These are phyloP conservation scores for Dipodomys merriami DNA, from an alignment of 2,113 vertebrate species.

Conservation along the genomic window DNA sequence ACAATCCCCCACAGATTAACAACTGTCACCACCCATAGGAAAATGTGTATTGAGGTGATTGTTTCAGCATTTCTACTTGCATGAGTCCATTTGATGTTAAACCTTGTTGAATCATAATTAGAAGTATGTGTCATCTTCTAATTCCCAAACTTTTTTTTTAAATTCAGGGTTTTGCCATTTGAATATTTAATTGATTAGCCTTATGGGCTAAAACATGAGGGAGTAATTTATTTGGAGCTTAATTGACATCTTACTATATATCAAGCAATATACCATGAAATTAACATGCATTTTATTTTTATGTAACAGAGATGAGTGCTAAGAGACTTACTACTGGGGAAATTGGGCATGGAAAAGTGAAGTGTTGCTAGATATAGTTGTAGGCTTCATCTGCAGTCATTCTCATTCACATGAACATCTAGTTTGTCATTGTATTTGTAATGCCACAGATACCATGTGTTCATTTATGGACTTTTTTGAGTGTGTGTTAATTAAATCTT, in stretches of 20 bases:
- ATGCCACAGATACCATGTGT: not conserved
- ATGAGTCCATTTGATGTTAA: not conserved
- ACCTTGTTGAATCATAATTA: not conserved
- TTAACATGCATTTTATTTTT: slow-evolving; percentile 40
- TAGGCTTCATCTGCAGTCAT: not conserved
- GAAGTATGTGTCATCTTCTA: slow-evolving; percentile 28
- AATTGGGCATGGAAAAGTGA: not conserved
- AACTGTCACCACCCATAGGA: not conserved
- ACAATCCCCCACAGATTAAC: no score
- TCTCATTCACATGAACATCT: not conserved
- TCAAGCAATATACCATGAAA: not conserved
- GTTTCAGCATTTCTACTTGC: not conserved
- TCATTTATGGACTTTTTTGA: not conserved
- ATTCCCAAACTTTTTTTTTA: slow-evolving; percentile 24
- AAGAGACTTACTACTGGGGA: slow-evolving; percentile 4
- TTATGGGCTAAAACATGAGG: not conserved
- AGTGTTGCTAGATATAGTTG: not conserved
- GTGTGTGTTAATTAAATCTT: slow-evolving; percentile 5
- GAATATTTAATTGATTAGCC: slow-evolving; percentile 8
- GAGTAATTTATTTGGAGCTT: not conserved
- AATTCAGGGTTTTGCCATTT: not conserved
- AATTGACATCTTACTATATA: not conserved
- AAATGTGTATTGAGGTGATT: not conserved
- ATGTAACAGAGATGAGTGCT: not conserved
- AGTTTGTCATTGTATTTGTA: not conserved